These are phyloP conservation scores for Penaeus vannamei DNA, from an alignment of 1,140 invertebrate genomes.

Conservation along the genomic window DNA sequence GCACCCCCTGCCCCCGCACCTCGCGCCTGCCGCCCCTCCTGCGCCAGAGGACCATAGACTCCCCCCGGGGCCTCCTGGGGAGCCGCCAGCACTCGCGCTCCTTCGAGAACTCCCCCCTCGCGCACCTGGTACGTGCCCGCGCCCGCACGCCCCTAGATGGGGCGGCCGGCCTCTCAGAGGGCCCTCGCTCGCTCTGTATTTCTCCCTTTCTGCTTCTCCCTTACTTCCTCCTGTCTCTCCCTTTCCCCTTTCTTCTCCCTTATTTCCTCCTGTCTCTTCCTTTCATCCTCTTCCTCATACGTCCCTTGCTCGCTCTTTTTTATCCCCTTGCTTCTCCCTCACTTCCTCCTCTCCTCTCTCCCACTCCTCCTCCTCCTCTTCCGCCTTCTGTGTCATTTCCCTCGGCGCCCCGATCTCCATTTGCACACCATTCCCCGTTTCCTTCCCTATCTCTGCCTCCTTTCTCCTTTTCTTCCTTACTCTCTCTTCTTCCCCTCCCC, in stretches of 20 bases:
- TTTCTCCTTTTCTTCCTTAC: not conserved
- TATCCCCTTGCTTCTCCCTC: too few species aligned
- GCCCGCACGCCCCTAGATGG: too few species aligned
- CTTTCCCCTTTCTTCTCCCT: not conserved
- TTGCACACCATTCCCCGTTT: not conserved
- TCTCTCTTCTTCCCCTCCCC: not conserved
- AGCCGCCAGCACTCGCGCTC: conserved; percentile 17
- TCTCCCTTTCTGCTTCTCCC: too few species aligned
- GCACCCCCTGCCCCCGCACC: not conserved
- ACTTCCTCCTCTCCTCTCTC: too few species aligned
- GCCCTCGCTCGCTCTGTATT: not conserved
- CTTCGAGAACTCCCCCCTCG: conserved; percentile 27
- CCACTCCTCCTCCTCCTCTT: too few species aligned
- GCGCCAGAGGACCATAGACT: conserved; percentile 89
- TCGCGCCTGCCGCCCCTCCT: conserved; percentile 73
- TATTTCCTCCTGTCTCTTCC: not conserved
- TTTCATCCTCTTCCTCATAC: not conserved
- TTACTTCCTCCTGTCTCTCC: not conserved
- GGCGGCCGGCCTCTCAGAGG: too few species aligned
- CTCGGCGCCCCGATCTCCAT: not conserved
- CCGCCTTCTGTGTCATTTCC: too few species aligned
- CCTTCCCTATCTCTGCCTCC: not conserved
- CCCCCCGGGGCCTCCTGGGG: conserved; percentile 76
- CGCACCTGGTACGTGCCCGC: too few species aligned
- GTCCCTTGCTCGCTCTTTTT: not conserved